Base-by-base conservation (phyloP, 2,797 vertebrate species). In the Apogon talboti region DNA sequence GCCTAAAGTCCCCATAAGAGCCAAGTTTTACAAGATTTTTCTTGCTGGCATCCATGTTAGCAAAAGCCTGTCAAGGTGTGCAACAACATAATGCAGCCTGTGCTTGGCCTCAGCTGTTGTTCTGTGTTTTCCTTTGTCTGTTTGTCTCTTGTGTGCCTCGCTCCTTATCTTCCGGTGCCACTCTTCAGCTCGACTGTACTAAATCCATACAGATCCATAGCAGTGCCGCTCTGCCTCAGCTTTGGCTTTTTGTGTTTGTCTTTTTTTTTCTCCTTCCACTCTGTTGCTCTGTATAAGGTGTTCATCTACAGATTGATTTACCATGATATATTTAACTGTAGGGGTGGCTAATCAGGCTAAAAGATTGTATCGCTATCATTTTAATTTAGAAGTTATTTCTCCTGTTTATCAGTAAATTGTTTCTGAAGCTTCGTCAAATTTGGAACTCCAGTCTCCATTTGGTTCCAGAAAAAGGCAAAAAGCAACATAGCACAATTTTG, bases 31-130 rank as follows among this genome's bases (percentile, higher is more conserved):
- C 52, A 42, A 0, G 11, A 3, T 63, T 51, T 33, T 42, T 50
- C 41, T 48, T 10, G 41, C 66, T 71, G 54, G 71, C 58, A 16
- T 73, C 41, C 33, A 2, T 52, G 67, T 73, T 44, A 0, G 35
- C 11, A 15, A 68, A 79, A 86, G 60, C 76, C 72, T 72, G 79
- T 83, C 72, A 75, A 74, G 72, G 83, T 84, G 76, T 77, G 62
- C 30, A 63, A 50, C 62, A 48, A 41, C 67, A 58, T 52, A 74
- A 84, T 74, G 54, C 58, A 13, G 50, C 55, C 15, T 24, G 35
- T 6, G 33, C 49, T 61, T 67, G 14, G 53, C 47, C 40, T 51
- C 58, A 24, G 51, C 48, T 37, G 66, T 38, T 64, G 35, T 68
- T 69, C 57, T 43, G 53, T 58, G 15, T 46, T 43, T 59, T 44